Base-by-base conservation (phyloP, 1,140 invertebrate species). In the Oryctes rhinoceros region DNA sequence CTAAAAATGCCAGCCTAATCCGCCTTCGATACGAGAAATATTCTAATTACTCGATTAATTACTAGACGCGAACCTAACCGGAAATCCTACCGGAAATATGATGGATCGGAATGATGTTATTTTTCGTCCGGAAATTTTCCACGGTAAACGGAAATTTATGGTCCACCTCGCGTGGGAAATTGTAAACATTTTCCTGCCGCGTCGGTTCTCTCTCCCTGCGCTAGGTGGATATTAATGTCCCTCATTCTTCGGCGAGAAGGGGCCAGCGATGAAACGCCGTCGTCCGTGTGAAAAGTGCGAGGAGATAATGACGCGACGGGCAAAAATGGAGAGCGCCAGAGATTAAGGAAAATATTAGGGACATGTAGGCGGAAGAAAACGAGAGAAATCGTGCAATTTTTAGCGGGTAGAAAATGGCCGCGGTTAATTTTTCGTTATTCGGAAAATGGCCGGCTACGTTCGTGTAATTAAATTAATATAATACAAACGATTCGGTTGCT, bases 101-200 rank as follows among this genome's bases (percentile, higher is more conserved):
- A 59, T 59, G 53, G 53, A 59, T 59, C 18, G 53, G 18, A 59
- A 59, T 59, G 53, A 18, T 59, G 53, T 59, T 59, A 59, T 59
- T 59, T 59, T 18, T 59, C 53, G 53, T 15, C 18, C 53, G 53
- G 53, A 18, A 59, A 59, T 59, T 59, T 59, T 59, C 53, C 53
- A 18, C n/a, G 53, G 53, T 18, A n/a, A 59, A 59, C 13, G 15
- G 53, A 59, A 59, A 59, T 59, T 59, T 59, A 59, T 59, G 53
- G 53, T n/a, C 53, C 53, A 18, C 53, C 53, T 59, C 53, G 53
- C 53, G 53, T 59, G 53, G 53, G 53, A 59, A 59, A 59, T 59
- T 59, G 53, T 59, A 59, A 59, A 59, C 15, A 59, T 59, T 59
- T 59, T 59, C 53, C 53, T 59, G 53, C 10, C 13, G 24, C 24